A percentile compares a stretch with the other conserved stretches of the same genome.
These are phyloP conservation scores for Enoplosus armatus DNA, from an alignment of 2,797 vertebrate genomes.

Conservation along the genomic window DNA sequence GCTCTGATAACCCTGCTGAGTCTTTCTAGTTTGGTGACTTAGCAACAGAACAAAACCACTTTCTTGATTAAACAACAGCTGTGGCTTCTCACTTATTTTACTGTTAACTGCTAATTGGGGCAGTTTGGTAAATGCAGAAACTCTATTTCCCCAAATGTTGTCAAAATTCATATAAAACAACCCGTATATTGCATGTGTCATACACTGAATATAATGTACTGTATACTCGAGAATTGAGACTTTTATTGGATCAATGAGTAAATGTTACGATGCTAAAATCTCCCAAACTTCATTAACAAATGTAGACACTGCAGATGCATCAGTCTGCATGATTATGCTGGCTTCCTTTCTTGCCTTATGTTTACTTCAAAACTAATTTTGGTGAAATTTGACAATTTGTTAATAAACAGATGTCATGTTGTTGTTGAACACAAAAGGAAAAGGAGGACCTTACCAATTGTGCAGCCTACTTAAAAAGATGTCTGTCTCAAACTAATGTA, in stretches of 20 bases:
- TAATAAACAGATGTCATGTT: background rate
- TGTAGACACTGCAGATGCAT: background rate
- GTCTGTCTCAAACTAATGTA: background rate
- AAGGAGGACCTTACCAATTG: background rate
- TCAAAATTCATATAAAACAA: background rate
- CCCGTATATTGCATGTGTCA: background rate
- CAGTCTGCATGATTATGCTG: background rate
- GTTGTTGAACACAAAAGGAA: background rate
- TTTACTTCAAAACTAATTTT: background rate
- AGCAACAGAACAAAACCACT: background rate
- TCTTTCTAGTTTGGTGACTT: background rate
- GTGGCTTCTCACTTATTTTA: background rate
- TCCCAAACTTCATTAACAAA: too few species aligned
- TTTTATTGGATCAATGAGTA: background rate
- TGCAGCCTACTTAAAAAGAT: background rate
- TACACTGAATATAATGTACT: background rate
- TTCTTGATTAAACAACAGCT: constrained; percentile 4
- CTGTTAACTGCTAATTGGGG: background rate
- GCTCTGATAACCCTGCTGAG: background rate
- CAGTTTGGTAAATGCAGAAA: background rate
- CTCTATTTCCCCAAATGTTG: background rate
- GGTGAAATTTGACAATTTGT: too few species aligned
- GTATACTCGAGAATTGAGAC: background rate
- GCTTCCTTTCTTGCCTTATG: background rate
- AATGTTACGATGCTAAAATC: background rate